Percentiles rank a stretch among this genome's conserved stretches.
Evolutionary conservation across 2,888 invertebrate genomes (phyloP).

Genomic region (Cephus spinipes): DNA sequence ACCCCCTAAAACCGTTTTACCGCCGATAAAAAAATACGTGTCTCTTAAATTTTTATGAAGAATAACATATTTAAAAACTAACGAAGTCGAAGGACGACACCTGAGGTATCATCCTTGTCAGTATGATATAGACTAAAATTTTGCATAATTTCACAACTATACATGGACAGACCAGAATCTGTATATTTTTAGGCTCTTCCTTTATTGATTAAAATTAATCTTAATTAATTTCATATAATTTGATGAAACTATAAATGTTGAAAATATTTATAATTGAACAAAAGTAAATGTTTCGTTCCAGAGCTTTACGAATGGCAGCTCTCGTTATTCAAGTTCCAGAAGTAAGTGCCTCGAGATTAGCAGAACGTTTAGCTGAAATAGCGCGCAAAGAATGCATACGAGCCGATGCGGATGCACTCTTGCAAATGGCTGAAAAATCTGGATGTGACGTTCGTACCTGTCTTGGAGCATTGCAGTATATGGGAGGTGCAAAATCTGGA

Average conservation of each 20-base stretch:
- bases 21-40: too few species aligned
- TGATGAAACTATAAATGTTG: background rate
- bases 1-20: too few species aligned
- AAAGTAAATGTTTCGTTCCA: conserved; percentile 19
- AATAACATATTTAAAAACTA: too few species aligned
- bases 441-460: conserved; percentile 93
- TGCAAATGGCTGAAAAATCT: conserved; percentile 85
- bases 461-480: conserved; percentile 87
- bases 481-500: conserved; percentile 73
- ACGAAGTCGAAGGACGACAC: too few species aligned
- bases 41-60: too few species aligned
- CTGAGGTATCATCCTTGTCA: too few species aligned
- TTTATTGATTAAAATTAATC: background rate
- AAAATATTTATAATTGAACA: background rate
- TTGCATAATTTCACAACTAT: too few species aligned
- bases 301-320: conserved; percentile 52
- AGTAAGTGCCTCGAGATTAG: conserved; percentile 61
- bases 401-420: conserved; percentile 77
- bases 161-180: too few species aligned
- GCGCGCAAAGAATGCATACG: conserved; percentile 75
- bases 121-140: too few species aligned
- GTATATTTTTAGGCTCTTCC: too few species aligned
- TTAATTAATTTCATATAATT: background rate
- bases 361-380: conserved; percentile 77
- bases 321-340: conserved; percentile 59